Base-by-base conservation (phyloP, 1,140 invertebrate genomes). In the Brachionus sp. region DNA sequence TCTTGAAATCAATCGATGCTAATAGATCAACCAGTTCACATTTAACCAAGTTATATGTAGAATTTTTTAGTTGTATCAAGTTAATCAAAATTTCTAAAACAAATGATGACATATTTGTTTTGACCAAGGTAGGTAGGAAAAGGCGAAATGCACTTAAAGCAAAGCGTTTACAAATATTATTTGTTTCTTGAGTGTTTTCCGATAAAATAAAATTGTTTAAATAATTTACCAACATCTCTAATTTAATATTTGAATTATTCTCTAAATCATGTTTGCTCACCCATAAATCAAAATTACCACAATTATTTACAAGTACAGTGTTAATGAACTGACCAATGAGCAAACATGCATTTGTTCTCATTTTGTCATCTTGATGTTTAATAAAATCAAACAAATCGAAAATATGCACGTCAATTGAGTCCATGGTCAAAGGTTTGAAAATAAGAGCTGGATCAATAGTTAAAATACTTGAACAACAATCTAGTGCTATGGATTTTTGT, bases 401-500 rank as follows among this genome's bases (percentile, higher is more conserved):
- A 62, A 80, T 44, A 23, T 19, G 57, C 2, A 53, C 10, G 4
- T 50, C 19, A 53, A 10, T 19, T 13, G 46, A 42, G 0, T 44
- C 13, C 23, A 77, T 53, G 78, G 80, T 50, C 84, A 77, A 66
- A 84, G 19, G 33, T 77, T 82, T 6, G 42, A 46, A 42, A 73
- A 84, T 44, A 6, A 64, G 87, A 77, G 91, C 89, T 0, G 95
- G 94, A 86, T 92, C 92, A 37, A 95, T 85, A 35, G 90, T 90
- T 33, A 95, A 87, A 37, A 93, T 91, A 62, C 91, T 91, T 1
- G 92, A 91, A 1, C 96, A 86, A 87, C 93, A 95, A 39, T 91
- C 92, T 3, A 95, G 86, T 1, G 94, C 93, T 39, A 95, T 90
- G 0, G 93, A 92, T 89, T 95, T 95, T 0, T 95, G 92, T 84